phyloP scores from a whole-genome alignment of 2,888 invertebrate species.

The Auanema sp. region DNA sequence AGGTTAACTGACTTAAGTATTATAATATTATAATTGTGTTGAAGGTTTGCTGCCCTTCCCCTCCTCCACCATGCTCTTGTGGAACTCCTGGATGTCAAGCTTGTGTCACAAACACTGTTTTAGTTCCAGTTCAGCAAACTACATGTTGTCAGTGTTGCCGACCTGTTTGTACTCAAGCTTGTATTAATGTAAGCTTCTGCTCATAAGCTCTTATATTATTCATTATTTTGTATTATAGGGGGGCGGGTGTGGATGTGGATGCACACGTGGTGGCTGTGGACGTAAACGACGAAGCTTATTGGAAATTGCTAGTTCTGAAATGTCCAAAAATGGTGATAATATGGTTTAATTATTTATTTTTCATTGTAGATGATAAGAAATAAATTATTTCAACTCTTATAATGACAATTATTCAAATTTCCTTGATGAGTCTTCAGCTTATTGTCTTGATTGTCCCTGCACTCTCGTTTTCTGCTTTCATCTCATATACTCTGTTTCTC shows the following conservation, averaged over 20 bases:
- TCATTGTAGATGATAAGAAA: not conserved
- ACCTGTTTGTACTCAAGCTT: constrained; percentile 51
- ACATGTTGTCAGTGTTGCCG: constrained; percentile 52
- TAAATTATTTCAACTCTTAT: no score
- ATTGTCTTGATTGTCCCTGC: no score
- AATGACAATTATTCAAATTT: no score
- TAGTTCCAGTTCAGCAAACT: constrained; percentile 39
- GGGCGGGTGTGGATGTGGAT: constrained; percentile 51
- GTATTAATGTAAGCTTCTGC: constrained; percentile 32
- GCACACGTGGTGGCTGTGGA: constrained; percentile 47
- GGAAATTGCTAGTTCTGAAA: constrained; percentile 43
- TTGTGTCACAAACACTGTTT: constrained; percentile 39
- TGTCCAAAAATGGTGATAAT: constrained; percentile 24
- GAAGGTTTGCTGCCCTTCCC: constrained; percentile 35
- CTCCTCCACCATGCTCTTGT: constrained; percentile 37
- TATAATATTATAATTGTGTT: constrained; percentile 4
- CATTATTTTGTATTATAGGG: constrained; percentile 24
- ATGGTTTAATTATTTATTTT: constrained; percentile 6
- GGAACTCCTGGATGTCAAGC: constrained; percentile 38
- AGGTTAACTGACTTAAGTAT: not conserved
- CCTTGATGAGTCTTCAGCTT: no score
- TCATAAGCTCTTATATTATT: not conserved
- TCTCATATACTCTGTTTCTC: no score
- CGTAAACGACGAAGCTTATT: constrained; percentile 42
- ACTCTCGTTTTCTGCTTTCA: no score